Evolutionary conservation across 2,797 vertebrate genomes (phyloP).

Genomic region (Catostomus latipinnis): DNA sequence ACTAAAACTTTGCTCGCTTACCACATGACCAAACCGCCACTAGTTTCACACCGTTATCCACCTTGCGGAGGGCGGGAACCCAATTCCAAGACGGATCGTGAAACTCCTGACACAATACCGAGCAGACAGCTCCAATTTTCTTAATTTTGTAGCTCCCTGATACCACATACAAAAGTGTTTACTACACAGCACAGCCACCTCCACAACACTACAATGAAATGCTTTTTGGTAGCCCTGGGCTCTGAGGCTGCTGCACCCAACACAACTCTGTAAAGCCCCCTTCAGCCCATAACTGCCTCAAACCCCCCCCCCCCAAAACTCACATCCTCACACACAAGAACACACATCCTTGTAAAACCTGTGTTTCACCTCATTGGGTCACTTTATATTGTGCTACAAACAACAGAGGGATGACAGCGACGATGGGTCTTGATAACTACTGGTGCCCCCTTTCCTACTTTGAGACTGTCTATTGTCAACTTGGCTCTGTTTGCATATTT

Average conservation of each 20-base stretch:
- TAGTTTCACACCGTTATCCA: constrained; percentile 52
- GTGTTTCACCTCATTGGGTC: constrained; percentile 48
- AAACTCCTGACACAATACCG: constrained; percentile 59
- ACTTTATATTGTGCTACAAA: constrained; percentile 59
- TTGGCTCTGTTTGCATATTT: constrained; percentile 54
- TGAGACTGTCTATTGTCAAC: constrained; percentile 18
- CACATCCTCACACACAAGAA: constrained; percentile 22
- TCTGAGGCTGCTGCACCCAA: constrained; percentile 38
- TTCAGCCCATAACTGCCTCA: constrained; percentile 53
- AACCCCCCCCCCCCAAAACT: constrained; percentile 23
- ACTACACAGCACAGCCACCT: constrained; percentile 76
- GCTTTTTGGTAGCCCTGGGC: constrained; percentile 68
- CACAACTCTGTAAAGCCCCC: constrained; percentile 56
- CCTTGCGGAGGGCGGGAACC: constrained; percentile 60
- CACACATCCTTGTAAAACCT: constrained; percentile 48
- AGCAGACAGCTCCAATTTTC: constrained; percentile 64
- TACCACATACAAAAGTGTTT: constrained; percentile 74
- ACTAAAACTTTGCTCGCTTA: constrained; percentile 74
- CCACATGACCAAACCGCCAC: constrained; percentile 62
- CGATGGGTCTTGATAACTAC: constrained; percentile 24
- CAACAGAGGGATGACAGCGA: constrained; percentile 54
- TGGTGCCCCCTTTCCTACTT: constrained; percentile 3
- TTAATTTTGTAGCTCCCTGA: constrained; percentile 63
- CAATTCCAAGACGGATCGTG: constrained; percentile 66
- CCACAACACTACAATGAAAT: constrained; percentile 73